phyloP scores from a whole-genome alignment of 2,113 vertebrate genomes.

The Galbula dea region DNA sequence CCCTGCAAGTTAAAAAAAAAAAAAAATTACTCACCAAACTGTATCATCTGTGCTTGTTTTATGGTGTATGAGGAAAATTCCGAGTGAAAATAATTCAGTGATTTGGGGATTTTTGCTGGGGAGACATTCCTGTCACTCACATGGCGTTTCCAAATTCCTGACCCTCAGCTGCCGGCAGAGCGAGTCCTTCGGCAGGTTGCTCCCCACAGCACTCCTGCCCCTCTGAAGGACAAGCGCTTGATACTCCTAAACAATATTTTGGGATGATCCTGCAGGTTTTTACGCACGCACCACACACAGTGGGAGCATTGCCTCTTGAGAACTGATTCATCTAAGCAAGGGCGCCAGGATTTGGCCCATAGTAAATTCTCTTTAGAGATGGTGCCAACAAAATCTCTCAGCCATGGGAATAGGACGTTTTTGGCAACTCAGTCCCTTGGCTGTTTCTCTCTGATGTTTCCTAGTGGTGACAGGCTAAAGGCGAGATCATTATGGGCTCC shows the following conservation, averaged over 20 bases:
- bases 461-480: slow-evolving; percentile 64
- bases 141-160: not conserved
- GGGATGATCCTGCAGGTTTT: not conserved
- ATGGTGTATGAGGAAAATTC: not conserved
- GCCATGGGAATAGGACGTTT: slow-evolving; percentile 69
- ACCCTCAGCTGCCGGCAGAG: not conserved
- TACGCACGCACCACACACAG: not conserved
- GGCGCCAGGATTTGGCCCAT: slow-evolving; percentile 46
- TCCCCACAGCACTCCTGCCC: not conserved
- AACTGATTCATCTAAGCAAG: slow-evolving; percentile 26
- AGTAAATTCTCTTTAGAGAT: slow-evolving; percentile 54
- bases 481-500: slow-evolving; percentile 70
- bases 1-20: not conserved
- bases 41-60: not conserved
- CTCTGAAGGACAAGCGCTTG: not conserved
- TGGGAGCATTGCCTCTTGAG: slow-evolving; percentile 23
- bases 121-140: not conserved
- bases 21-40: not conserved
- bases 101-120: not conserved
- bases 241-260: not conserved
- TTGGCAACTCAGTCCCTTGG: slow-evolving; percentile 51
- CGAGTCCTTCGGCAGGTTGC: not conserved
- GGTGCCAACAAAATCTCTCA: slow-evolving; percentile 54
- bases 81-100: not conserved
- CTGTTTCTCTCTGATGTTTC: slow-evolving; percentile 61